Evolutionary conservation across 2,797 vertebrate species (phyloP), one percentile per base, ranked within the genome.

Genomic region (Scolopax rusticola): DNA sequence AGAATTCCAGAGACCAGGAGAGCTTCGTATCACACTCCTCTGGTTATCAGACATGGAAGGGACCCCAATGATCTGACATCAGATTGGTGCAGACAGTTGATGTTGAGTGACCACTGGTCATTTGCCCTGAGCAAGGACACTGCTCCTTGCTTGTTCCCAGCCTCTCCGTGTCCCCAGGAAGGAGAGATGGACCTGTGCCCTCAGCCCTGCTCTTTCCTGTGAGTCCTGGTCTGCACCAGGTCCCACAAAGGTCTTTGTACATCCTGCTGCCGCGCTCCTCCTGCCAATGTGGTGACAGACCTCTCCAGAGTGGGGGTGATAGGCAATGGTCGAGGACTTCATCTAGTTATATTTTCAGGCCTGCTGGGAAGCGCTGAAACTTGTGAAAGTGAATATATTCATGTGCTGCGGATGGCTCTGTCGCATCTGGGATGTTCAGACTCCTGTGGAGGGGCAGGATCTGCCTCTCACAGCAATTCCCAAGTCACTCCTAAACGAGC

Each of bases 31-130:
- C 23, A 0, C 0, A 1, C n/a, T 56, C 15, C 61, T 68, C 15
- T 57, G 30, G 80, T 45, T 77, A 2, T 3, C 17, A 7, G 28
- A 0, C 1, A 0, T 16, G 84, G 1, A 4, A 28, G 1, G 61
- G 17, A 4, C 64, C 48, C 38, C 40, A 5, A 1, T 40, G 69
- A 73, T 59, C 10, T 7, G 63, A 12, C 14, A 1, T 30, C 25
- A 3, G 51, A 8, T 3, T 28, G 56, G 40, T 36, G 61, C 36
- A 21, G 71, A 2, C 5, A 36, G 33, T 0, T 9, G 57, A 3
- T 19, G 63, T 11, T 3, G 4, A 48, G 82, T 15, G 64, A 12
- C 18, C 5, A 1, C 71, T 36, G 60, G 16, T 43, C 0, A 0
- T 20, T 41, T 63, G 54, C 87, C 32, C 15, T 9, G 76, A 36